Evolutionary conservation across 2,113 vertebrate species (phyloP).

Genomic region (Pogonocichla stellata): DNA sequence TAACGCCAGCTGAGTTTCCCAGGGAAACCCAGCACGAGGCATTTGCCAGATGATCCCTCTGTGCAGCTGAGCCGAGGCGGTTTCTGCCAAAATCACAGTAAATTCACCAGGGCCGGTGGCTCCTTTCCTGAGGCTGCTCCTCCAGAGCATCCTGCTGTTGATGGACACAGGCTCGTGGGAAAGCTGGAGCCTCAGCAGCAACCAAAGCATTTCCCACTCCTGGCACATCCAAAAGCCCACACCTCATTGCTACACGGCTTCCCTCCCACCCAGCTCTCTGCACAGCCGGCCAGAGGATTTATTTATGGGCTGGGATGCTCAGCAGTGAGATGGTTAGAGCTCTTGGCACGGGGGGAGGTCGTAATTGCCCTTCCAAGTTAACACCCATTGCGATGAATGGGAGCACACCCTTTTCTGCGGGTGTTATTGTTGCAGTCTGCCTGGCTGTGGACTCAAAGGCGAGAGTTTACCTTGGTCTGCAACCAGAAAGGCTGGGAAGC

Average conservation of each 20-base stretch:
- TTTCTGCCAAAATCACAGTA: background rate
- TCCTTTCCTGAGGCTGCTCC: background rate
- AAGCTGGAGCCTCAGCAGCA: background rate
- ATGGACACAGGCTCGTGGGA: background rate
- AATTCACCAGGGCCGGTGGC: background rate
- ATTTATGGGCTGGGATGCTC: conserved; percentile 53
- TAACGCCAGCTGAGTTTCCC: conserved; percentile 12
- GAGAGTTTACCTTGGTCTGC: conserved; percentile 52
- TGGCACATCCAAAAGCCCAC: background rate
- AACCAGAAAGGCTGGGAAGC: conserved; percentile 3
- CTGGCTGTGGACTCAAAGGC: conserved; percentile 16
- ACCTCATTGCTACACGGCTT: background rate
- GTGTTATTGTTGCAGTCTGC: conserved; percentile 50
- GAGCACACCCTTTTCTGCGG: conserved; percentile 60
- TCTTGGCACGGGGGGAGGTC: conserved; percentile 46
- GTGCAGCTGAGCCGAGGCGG: background rate
- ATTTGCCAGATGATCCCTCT: background rate
- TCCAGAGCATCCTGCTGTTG: background rate
- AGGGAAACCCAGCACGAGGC: conserved; percentile 15
- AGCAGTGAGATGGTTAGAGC: conserved; percentile 2
- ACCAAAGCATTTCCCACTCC: background rate
- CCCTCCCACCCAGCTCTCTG: conserved; percentile 19
- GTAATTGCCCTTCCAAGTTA: conserved; percentile 50
- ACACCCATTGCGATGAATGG: conserved; percentile 58
- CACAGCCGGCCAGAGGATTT: conserved; percentile 13